Evolutionary conservation across 2,888 invertebrate genomes (phyloP).

Genomic region (Cloeon dipterum): DNA sequence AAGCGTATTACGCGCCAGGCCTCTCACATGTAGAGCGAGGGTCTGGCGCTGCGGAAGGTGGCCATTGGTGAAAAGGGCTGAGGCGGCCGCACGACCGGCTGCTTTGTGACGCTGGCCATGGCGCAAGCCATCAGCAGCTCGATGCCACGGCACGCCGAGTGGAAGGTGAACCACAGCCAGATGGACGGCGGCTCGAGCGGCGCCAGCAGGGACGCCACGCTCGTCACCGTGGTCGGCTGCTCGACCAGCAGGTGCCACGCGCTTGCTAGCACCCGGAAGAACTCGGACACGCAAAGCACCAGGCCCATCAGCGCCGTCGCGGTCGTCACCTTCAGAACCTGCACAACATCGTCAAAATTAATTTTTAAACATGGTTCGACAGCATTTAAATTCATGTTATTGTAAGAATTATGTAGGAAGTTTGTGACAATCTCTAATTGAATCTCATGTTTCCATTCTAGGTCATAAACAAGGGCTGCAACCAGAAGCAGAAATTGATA

Average conservation of each 20-base stretch:
- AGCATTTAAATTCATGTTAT: too few species aligned
- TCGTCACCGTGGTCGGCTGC: too few species aligned
- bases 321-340: constrained; percentile 26
- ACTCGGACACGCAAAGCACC: constrained; percentile 21
- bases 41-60: constrained; percentile 7
- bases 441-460: too few species aligned
- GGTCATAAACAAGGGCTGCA: too few species aligned
- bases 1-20: too few species aligned
- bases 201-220: not conserved
- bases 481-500: too few species aligned
- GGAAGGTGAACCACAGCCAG: constrained; percentile 30
- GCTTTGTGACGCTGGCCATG: constrained; percentile 29
- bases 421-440: too few species aligned
- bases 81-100: constrained; percentile 16
- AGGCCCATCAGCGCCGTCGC: constrained; percentile 26
- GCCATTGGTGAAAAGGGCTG: constrained; percentile 14
- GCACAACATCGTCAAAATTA: too few species aligned
- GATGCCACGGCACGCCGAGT: constrained; percentile 23
- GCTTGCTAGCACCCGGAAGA: not conserved
- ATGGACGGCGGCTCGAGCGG: constrained; percentile 15
- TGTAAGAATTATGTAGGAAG: too few species aligned
- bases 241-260: not conserved
- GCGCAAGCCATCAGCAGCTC: constrained; percentile 25
- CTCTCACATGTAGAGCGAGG: constrained; percentile 5
- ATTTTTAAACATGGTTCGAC: too few species aligned